Base-by-base conservation (phyloP, 2,797 vertebrate species). In the Catamblyrhynchus diadema region DNA sequence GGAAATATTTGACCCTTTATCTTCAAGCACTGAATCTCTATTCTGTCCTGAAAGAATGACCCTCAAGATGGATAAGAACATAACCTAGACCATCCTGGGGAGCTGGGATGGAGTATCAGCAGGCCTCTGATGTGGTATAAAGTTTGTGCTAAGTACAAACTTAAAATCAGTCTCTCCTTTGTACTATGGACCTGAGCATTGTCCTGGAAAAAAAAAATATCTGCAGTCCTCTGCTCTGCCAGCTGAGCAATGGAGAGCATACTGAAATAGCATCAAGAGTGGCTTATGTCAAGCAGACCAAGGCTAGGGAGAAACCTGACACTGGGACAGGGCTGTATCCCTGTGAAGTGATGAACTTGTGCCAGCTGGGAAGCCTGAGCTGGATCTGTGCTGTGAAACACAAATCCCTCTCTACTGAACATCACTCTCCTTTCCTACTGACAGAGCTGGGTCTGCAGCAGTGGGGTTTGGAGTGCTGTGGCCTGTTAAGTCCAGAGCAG, bases 101-200 rank as follows among this genome's bases (percentile, higher is more conserved):
- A 77, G 35, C 39, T 78, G 39, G 18, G 23, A 54, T 0, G 0
- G 44, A 74, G 42, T 64, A 48, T 91, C 53, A 88, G 69, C 53
- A 74, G 15, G 5, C 73, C n/a, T 84, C 42, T 78, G 50, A 35
- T 2, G 0, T 50, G 20, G 2, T 62, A 16, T 54, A 33, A 88
- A 92, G 41, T 79, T 54, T 56, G 24, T 82, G 37, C 78, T 53
- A 25, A 74, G 33, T 35, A n/a, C 47, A 86, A 56, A 72, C 20
- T 77, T 80, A 0, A 0, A 0, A 4, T 15, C 33, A 73, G 32
- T n/a, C 12, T 27, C 92, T 98, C 97, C 98, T 98, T 98, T 98
- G 98, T 99, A 98, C 98, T 98, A 98, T 97, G 97, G 98, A 98
- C 98, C 98, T 98, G 98, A 99, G 98, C 98, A 98, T 99, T 1